Conservation (phyloP, 2,888 invertebrate species). For the Enchytraeus crypticus region DNA sequence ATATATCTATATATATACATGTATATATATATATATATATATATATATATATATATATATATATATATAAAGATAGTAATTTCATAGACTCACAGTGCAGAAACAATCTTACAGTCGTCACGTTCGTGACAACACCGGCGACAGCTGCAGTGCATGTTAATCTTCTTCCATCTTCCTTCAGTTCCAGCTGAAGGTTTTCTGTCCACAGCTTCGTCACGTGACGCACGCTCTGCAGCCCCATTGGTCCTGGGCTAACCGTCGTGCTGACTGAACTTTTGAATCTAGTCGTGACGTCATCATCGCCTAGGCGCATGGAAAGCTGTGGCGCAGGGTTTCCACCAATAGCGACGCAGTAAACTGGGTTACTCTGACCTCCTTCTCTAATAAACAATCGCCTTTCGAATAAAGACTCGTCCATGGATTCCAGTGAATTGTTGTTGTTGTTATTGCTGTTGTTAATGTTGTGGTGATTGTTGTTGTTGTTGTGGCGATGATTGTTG, state of each 20-base stretch:
- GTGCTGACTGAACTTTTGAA: neutral
- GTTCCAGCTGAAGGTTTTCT: neutral
- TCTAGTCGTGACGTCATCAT: neutral
- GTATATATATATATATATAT: too few species aligned
- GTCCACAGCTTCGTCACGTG: neutral
- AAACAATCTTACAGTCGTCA: neutral
- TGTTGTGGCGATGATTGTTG: too few species aligned
- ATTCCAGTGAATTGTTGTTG: too few species aligned
- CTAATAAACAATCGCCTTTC: too few species aligned
- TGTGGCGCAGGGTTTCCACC: neutral
- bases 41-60: too few species aligned
- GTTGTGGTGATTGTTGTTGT: too few species aligned
- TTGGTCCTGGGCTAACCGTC: neutral
- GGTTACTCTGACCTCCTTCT: too few species aligned
- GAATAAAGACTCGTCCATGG: too few species aligned
- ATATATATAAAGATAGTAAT: too few species aligned
- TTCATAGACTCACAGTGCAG: neutral
- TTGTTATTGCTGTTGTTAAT: too few species aligned
- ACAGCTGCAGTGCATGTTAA: neutral
- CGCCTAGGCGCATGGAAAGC: neutral
- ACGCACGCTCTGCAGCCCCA: neutral
- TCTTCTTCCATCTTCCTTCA: neutral
- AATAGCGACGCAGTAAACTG: neutral
- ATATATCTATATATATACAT: too few species aligned
- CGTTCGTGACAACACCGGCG: neutral